These are phyloP conservation scores for Tyrannus savana DNA, from an alignment of 2,113 vertebrate species.

Conservation along the genomic window DNA sequence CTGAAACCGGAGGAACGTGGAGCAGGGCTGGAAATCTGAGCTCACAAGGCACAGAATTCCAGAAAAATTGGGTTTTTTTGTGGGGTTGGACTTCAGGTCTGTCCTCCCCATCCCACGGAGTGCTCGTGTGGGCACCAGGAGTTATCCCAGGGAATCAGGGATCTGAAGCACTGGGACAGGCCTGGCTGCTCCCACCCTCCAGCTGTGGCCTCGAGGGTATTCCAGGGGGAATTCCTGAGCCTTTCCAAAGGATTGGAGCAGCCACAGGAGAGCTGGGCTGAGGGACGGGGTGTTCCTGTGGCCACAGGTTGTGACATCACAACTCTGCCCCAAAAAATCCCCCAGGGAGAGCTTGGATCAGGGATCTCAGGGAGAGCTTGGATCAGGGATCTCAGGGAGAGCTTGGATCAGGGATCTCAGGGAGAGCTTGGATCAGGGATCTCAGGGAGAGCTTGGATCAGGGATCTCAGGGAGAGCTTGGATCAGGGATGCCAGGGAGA, in stretches of 20 bases:
- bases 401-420: neutral
- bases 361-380: neutral
- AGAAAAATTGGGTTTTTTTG: neutral
- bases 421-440: too few relatives aligned
- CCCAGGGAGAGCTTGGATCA: neutral
- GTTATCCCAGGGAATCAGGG: neutral
- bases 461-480: neutral
- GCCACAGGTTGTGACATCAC: neutral
- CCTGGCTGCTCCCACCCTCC: neutral
- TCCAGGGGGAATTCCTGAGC: neutral
- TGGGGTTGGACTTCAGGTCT: too few relatives aligned
- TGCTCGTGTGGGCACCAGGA: neutral
- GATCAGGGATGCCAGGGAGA: neutral
- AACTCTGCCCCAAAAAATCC: neutral
- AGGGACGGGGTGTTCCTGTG: neutral
- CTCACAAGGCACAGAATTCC: neutral
- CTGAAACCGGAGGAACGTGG: neutral
- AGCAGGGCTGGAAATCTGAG: neutral
- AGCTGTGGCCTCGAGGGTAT: neutral
- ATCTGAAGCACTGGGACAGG: neutral
- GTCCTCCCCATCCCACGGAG: neutral
- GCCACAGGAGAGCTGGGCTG: slow-evolving; percentile 30
- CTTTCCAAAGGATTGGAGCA: slow-evolving; percentile 40
- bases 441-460: neutral
- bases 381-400: neutral